Conservation (phyloP, 2,888 invertebrate genomes). For the Tetropium fuscum region DNA sequence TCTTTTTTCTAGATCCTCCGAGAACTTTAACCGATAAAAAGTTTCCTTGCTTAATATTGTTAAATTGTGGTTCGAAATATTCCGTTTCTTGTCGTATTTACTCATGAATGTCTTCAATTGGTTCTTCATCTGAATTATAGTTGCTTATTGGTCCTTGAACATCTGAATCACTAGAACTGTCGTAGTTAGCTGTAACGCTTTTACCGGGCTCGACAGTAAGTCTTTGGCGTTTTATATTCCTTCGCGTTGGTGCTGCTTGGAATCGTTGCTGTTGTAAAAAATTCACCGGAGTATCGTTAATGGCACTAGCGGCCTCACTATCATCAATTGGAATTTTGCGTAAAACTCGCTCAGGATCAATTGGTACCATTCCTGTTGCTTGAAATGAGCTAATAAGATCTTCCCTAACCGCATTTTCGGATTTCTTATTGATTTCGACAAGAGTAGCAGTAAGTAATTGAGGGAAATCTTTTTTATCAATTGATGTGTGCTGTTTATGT, state of each 20-base stretch:
- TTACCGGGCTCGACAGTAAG: too few relatives aligned
- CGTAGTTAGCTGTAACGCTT: too few relatives aligned
- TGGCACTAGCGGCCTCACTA: too few relatives aligned
- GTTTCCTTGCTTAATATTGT: neutral
- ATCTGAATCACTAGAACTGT: too few relatives aligned
- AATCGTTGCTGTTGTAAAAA: too few relatives aligned
- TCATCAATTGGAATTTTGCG: too few relatives aligned
- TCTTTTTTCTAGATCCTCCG: conserved; percentile 3
- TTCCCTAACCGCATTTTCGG: conserved; percentile 32
- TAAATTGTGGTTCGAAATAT: neutral
- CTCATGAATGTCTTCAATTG: neutral
- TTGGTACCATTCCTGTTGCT: conserved; percentile 38
- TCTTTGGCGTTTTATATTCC: too few relatives aligned
- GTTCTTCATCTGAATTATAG: neutral
- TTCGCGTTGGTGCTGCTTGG: too few relatives aligned
- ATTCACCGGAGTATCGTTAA: too few relatives aligned
- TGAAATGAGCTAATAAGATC: conserved; percentile 36
- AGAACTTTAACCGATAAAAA: conserved; percentile 1
- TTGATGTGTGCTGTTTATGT: conserved; percentile 1
- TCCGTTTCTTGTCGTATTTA: neutral
- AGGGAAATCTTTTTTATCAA: conserved; percentile 17
- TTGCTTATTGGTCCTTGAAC: conserved; percentile 2
- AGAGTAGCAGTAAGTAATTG: conserved; percentile 30
- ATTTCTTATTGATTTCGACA: conserved; percentile 26
- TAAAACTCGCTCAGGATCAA: conserved; percentile 38